Evolutionary conservation across 1,140 invertebrate species (phyloP).

Genomic region (Scaptomyza pallida): DNA sequence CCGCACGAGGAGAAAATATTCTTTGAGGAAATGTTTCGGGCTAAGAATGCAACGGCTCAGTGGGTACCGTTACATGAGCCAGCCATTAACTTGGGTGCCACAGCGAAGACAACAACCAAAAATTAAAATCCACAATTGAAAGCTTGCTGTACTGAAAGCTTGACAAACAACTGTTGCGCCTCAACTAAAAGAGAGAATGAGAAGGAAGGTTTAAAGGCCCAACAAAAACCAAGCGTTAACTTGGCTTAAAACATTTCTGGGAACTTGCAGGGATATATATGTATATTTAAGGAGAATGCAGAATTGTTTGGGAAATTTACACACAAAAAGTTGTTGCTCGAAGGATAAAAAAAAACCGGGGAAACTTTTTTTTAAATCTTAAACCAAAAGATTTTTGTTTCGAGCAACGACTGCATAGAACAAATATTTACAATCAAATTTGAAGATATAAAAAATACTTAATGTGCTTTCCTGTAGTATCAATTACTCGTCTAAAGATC

Average conservation of each 20-base stretch:
- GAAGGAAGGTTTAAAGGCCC: not conserved
- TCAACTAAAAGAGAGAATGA: constrained; percentile 1
- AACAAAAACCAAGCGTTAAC: not conserved
- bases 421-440: constrained; percentile 34
- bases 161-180: constrained; percentile 18
- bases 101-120: constrained; percentile 63
- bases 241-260: constrained; percentile 20
- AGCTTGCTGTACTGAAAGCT: constrained; percentile 18
- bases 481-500: constrained; percentile 54
- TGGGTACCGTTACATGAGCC: constrained; percentile 85
- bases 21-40: constrained; percentile 86
- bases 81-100: constrained; percentile 49
- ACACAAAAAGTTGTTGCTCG: not conserved
- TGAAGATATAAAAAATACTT: constrained; percentile 33
- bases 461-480: constrained; percentile 65
- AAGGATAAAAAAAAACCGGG: too few species aligned
- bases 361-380: not conserved
- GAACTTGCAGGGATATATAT: constrained; percentile 46
- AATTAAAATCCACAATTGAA: constrained; percentile 49
- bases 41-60: constrained; percentile 86
- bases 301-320: constrained; percentile 10
- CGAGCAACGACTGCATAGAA: not conserved
- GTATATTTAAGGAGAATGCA: constrained; percentile 19
- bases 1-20: constrained; percentile 84
- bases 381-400: not conserved